phyloP scores from a whole-genome alignment of 2,797 vertebrate species.

The Acropternis orthonyx region DNA sequence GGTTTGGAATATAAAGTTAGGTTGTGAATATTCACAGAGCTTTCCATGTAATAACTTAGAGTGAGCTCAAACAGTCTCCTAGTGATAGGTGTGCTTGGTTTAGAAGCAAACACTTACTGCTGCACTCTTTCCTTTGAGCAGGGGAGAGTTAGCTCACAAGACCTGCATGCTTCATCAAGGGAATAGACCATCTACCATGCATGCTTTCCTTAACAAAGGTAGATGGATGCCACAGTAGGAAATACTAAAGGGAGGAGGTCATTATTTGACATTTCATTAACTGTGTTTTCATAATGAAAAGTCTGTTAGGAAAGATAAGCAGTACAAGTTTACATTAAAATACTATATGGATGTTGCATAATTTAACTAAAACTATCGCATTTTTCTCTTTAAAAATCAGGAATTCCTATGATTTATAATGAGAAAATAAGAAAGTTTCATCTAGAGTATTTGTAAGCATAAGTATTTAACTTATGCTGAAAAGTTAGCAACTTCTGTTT shows the following conservation, averaged over 20 bases:
- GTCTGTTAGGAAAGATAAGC: background rate
- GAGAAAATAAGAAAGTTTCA: background rate
- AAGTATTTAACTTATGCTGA: background rate
- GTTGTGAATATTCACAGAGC: background rate
- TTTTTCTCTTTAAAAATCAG: background rate
- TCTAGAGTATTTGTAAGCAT: background rate
- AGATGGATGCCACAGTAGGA: background rate
- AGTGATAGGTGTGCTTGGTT: background rate
- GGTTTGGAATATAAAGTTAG: background rate
- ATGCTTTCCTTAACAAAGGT: background rate
- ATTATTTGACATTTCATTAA: background rate
- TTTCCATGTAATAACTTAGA: background rate
- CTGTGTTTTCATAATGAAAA: background rate
- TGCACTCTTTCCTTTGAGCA: background rate
- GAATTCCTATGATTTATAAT: background rate
- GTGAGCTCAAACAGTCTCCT: background rate
- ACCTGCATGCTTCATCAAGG: background rate
- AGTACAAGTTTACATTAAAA: background rate
- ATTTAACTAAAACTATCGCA: background rate
- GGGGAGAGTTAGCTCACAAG: background rate
- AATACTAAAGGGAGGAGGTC: background rate
- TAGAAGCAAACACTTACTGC: background rate
- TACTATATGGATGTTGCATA: background rate
- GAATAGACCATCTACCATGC: background rate
- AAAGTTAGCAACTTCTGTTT: background rate